Evolutionary conservation across 2,888 invertebrate genomes (phyloP).

Genomic region (Tachina grossa): DNA sequence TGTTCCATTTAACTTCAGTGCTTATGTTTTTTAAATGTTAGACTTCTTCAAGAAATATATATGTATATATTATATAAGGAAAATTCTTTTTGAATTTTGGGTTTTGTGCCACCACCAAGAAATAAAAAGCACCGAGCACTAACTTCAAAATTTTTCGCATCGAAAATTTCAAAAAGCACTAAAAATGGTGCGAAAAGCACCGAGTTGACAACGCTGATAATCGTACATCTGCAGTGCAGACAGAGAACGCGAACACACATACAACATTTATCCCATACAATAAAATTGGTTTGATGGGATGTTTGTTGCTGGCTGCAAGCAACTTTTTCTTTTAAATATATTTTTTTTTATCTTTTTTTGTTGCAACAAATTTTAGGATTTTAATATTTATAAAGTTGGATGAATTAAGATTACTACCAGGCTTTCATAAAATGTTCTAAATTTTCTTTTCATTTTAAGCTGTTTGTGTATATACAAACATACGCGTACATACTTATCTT

Average conservation of each 20-base stretch:
- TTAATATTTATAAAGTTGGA: conserved; percentile 41
- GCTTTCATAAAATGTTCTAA: conserved; percentile 63
- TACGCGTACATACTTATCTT: too few species aligned
- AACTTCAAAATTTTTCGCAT: too few species aligned
- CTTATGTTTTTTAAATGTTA: too few species aligned
- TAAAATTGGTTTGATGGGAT: conserved; percentile 39
- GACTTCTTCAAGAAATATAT: too few species aligned
- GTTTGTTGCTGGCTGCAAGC: conserved; percentile 16
- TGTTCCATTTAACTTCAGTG: too few species aligned
- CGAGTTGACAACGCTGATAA: too few species aligned
- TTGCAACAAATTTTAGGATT: conserved; percentile 18
- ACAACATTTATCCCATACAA: conserved; percentile 37
- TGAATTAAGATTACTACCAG: conserved; percentile 40
- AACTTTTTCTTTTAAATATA: conserved; percentile 60
- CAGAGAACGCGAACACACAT: conserved; percentile 1
- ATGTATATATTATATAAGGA: too few species aligned
- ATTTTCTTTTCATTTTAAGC: conserved; percentile 61
- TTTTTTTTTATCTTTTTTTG: conserved; percentile 18
- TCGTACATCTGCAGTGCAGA: conserved; percentile 35
- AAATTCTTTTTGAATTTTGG: too few species aligned
- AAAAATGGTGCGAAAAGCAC: too few species aligned
- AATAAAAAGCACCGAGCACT: too few species aligned
- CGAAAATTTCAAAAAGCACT: too few species aligned
- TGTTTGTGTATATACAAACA: not conserved
- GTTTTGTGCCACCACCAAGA: too few species aligned